Evolutionary conservation across 2,888 invertebrate genomes (phyloP).

Genomic region (Orthosia gothica): DNA sequence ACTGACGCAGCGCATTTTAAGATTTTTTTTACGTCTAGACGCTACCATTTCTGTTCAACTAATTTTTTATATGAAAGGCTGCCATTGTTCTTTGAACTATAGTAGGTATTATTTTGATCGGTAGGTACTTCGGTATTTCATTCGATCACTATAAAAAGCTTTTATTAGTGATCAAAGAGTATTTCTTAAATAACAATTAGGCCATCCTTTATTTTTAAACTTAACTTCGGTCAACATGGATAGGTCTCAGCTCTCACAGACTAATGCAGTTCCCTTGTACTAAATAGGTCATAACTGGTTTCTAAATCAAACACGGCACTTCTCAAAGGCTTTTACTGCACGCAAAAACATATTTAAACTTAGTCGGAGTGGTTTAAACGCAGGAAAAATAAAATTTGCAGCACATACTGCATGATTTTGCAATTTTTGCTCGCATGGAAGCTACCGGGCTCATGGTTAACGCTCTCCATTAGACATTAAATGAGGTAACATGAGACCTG

Average conservation of each 20-base stretch:
- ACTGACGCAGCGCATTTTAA: too few relatives aligned
- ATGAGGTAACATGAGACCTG: constrained; percentile 24
- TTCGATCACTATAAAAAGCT: too few relatives aligned
- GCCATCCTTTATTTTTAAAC: background rate
- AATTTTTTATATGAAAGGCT: too few relatives aligned
- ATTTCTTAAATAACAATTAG: background rate
- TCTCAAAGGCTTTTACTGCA: constrained; percentile 9
- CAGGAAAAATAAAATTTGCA: constrained; percentile 10
- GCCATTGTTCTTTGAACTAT: too few relatives aligned
- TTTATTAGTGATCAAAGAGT: too few relatives aligned
- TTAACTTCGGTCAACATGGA: background rate
- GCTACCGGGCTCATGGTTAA: constrained; percentile 16
- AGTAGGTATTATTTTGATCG: background rate
- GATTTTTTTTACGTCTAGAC: too few relatives aligned
- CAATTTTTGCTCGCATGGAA: background rate
- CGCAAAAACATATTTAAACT: constrained; percentile 1
- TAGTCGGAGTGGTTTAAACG: background rate
- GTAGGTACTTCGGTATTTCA: background rate
- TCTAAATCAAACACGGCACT: constrained; percentile 8
- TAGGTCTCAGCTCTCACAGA: background rate
- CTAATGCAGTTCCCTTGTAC: constrained; percentile 20
- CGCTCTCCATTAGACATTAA: constrained; percentile 22
- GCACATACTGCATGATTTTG: constrained; percentile 6
- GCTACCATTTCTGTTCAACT: too few relatives aligned
- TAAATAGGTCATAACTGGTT: constrained; percentile 37